Base-by-base conservation (phyloP, 2,888 invertebrate species). In the Euzetes globulus region DNA sequence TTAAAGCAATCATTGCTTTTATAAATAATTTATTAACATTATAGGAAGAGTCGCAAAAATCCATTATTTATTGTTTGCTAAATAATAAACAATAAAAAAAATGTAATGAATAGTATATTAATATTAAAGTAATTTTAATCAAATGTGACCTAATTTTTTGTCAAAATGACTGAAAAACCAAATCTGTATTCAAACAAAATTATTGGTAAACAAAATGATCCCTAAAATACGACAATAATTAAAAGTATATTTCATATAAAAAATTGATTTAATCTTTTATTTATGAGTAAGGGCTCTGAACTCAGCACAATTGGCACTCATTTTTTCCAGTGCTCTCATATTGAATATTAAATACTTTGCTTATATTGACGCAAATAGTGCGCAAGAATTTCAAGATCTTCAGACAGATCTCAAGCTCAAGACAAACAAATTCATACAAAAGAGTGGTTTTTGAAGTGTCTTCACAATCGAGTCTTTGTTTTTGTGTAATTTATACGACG, bases 21-120 rank as follows among this genome's bases (percentile, higher is more conserved):
- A 50, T 50, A n/a, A 50, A 50, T 50, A n/a, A n/a, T n/a, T 50
- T 17, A 50, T 17, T 50, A 50, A 7, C 6, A 17, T 2, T n/a
- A n/a, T n/a, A 50, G n/a, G 2, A 50, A 50, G n/a, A 50, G 19
- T 9, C n/a, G n/a, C 5, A 50, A 7, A 11, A 50, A 50, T 50
- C n/a, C 50, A 50, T 50, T 50, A 50, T 50, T 50, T 50, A n/a
- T 50, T 50, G 50, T 50, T 50, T 50, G n/a, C 50, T 19, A n/a
- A 50, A 50, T n/a, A 50, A n/a, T n/a, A 50, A 50, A 50, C 19
- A 50, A 50, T 50, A 50, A 50, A 9, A 41, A 41, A n/a, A 50
- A 50, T 19, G 19, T 17, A 50, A 50, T 50, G 19, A 50, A 50
- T 50, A 50, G 17, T 50, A 50, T 50, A 50, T n/a, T 50, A 50